phyloP scores from a whole-genome alignment of 2,113 vertebrate genomes.

The Hepsetus odoe region DNA sequence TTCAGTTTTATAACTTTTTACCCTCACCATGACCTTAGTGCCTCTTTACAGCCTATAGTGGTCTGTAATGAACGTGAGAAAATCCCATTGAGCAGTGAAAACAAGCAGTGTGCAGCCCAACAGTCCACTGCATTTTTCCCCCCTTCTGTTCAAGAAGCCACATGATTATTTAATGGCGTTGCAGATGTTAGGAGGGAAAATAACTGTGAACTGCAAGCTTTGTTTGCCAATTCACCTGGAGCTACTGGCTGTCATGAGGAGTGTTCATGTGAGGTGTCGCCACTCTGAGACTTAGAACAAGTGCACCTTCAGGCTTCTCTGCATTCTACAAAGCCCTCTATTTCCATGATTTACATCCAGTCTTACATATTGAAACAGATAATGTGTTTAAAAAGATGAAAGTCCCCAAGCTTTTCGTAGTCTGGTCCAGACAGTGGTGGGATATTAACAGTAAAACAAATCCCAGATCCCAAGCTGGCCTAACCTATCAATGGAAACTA shows the following conservation, averaged over 20 bases:
- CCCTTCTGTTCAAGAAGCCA: slow-evolving; percentile 7
- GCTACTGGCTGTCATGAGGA: slow-evolving; percentile 44
- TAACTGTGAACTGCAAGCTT: slow-evolving; percentile 42
- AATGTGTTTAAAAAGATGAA: background rate
- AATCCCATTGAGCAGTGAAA: background rate
- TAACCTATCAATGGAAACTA: background rate
- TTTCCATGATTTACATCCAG: background rate
- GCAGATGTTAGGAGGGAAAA: background rate
- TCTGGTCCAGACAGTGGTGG: slow-evolving; percentile 1
- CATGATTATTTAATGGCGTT: slow-evolving; percentile 35
- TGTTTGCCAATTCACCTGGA: slow-evolving; percentile 45
- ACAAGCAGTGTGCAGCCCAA: background rate
- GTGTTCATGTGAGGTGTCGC: slow-evolving; percentile 35
- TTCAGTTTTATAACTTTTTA: background rate
- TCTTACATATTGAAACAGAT: background rate
- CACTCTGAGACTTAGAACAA: slow-evolving; percentile 19
- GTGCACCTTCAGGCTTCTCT: slow-evolving; percentile 30
- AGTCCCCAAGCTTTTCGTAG: background rate
- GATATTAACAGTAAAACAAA: background rate
- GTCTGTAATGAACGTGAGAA: background rate
- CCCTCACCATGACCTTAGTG: background rate
- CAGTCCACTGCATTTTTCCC: background rate
- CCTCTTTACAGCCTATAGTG: background rate
- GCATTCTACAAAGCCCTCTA: background rate
- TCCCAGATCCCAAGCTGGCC: background rate